Evolutionary conservation across 2,888 invertebrate genomes (phyloP).

Genomic region (Rotaria magnacalcarata): DNA sequence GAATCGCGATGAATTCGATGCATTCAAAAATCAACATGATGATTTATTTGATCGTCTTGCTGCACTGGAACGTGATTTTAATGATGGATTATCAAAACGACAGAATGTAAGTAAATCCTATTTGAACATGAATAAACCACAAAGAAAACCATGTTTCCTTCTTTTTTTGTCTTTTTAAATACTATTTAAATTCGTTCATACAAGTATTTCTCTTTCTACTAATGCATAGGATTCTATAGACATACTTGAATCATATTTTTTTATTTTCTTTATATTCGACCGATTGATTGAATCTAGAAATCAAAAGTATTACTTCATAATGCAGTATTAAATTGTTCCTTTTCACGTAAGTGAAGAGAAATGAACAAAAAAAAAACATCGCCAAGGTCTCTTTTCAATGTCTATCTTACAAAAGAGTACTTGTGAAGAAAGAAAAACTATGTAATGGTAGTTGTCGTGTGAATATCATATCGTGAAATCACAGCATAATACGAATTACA

Average conservation of each 20-base stretch:
- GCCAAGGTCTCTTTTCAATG: too few species aligned
- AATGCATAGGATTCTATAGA: not conserved
- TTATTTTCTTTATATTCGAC: not conserved
- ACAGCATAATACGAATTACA: constrained; percentile 33
- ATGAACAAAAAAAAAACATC: too few species aligned
- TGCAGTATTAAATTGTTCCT: too few species aligned
- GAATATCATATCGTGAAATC: constrained; percentile 16
- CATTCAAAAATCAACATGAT: not conserved
- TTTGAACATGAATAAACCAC: not conserved
- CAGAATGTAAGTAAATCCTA: not conserved
- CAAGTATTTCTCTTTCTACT: not conserved
- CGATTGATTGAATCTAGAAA: not conserved
- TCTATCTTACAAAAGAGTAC: too few species aligned
- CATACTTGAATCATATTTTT: not conserved
- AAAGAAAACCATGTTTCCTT: too few species aligned
- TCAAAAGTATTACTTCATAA: not conserved
- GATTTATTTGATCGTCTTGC: not conserved
- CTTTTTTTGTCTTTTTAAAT: too few species aligned
- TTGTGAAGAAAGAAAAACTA: too few species aligned
- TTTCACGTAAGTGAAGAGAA: too few species aligned
- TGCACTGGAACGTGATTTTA: not conserved
- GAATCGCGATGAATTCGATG: constrained; percentile 31
- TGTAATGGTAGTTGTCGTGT: not conserved
- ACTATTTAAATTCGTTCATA: too few species aligned
- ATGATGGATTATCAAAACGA: not conserved